phyloP scores from a whole-genome alignment of 1,140 invertebrate species.

The Lordiphosa stackelbergi region DNA sequence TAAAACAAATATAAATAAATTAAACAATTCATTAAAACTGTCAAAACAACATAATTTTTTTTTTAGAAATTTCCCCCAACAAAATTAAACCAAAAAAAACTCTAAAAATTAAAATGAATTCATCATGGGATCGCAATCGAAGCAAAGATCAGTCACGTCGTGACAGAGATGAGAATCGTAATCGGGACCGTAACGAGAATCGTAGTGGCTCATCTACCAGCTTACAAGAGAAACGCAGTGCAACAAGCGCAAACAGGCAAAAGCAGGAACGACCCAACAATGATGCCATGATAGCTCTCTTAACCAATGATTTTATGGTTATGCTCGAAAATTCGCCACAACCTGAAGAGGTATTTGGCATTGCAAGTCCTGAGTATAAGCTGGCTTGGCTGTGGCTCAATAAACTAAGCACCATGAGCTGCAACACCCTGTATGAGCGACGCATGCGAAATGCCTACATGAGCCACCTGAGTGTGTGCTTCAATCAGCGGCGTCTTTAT shows the following conservation, averaged over 20 bases:
- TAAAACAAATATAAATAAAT: conserved; percentile 31
- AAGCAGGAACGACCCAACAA: not conserved
- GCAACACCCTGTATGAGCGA: conserved; percentile 29
- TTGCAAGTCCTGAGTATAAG: conserved; percentile 15
- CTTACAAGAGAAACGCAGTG: not conserved
- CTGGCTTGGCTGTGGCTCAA: conserved; percentile 43
- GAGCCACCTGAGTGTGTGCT: conserved; percentile 51
- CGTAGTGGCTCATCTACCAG: not conserved
- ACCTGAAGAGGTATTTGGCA: conserved; percentile 37
- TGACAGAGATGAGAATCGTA: not conserved
- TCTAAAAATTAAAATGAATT: not conserved
- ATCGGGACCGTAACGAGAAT: not conserved
- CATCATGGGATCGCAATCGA: not conserved
- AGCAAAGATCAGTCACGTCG: not conserved
- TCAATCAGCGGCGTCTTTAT: conserved; percentile 38
- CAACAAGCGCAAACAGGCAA: not conserved
- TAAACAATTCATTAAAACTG: conserved; percentile 62
- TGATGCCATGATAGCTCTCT: conserved; percentile 1
- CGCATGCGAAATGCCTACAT: conserved; percentile 55
- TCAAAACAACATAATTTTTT: conserved; percentile 24
- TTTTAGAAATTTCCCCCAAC: not conserved
- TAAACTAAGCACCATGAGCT: conserved; percentile 31
- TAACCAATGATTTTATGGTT: conserved; percentile 33
- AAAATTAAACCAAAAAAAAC: not conserved
- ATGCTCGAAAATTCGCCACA: conserved; percentile 31